Evolutionary conservation across 2,888 invertebrate genomes (phyloP).

Genomic region (Acronicta aceris): DNA sequence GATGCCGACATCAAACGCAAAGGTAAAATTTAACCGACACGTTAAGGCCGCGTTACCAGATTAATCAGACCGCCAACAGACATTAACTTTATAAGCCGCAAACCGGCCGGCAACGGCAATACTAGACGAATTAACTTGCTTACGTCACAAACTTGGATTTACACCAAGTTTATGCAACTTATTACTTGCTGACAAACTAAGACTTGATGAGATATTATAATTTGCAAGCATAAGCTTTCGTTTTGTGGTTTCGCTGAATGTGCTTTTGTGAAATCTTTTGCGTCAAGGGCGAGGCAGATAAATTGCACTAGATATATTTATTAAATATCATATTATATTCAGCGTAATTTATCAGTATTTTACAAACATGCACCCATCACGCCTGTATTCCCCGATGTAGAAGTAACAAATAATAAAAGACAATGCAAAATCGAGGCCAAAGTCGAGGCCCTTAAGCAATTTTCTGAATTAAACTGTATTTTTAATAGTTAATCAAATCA

Average conservation of each 20-base stretch:
- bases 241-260: not conserved
- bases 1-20: constrained; percentile 37
- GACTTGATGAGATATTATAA: constrained; percentile 9
- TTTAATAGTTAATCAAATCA: too few species aligned
- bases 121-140: constrained; percentile 42
- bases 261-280: not conserved
- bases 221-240: not conserved
- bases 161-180: constrained; percentile 33
- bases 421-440: too few species aligned
- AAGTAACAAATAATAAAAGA: too few species aligned
- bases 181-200: constrained; percentile 17
- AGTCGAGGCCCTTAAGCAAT: too few species aligned
- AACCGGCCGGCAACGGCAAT: constrained; percentile 12
- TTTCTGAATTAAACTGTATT: too few species aligned
- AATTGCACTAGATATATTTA: too few species aligned
- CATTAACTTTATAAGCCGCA: constrained; percentile 49
- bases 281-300: not conserved
- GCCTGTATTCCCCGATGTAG: too few species aligned
- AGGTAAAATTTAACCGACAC: constrained; percentile 59
- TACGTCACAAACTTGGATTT: constrained; percentile 43
- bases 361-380: too few species aligned
- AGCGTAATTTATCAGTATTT: too few species aligned
- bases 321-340: too few species aligned
- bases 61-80: constrained; percentile 48
- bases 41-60: constrained; percentile 39